A percentile compares a stretch with the other conserved stretches of the same genome.
Evolutionary conservation across 2,113 vertebrate species (phyloP).

Genomic region (Cavia aperea): DNA sequence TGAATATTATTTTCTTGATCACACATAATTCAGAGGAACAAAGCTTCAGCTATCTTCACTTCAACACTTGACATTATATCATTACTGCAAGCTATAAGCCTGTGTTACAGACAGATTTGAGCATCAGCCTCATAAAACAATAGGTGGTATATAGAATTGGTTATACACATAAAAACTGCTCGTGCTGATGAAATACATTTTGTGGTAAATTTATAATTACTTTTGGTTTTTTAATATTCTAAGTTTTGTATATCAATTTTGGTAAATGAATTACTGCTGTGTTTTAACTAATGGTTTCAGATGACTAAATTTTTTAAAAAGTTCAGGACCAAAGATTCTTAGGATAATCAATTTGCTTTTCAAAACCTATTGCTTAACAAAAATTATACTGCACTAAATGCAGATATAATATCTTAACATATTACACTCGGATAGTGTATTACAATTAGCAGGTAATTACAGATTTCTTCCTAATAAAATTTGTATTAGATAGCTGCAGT

Average conservation of each 20-base stretch:
- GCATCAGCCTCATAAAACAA: conserved; percentile 5
- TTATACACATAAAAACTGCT: conserved; percentile 18
- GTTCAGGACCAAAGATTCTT: background rate
- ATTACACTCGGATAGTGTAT: background rate
- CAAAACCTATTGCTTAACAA: background rate
- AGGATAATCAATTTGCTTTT: conserved; percentile 26
- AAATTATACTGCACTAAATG: background rate
- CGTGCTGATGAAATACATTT: conserved; percentile 18
- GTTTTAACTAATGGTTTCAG: conserved; percentile 22
- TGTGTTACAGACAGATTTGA: background rate
- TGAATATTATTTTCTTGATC: background rate
- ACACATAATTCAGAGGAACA: background rate
- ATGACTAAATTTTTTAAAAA: background rate
- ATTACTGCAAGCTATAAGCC: background rate
- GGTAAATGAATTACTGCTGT: conserved; percentile 33
- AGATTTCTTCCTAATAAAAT: conserved; percentile 12
- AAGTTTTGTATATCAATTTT: conserved; percentile 29
- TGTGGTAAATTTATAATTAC: conserved; percentile 33
- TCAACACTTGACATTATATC: conserved; percentile 25
- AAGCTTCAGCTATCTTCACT: conserved; percentile 14
- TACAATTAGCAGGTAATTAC: background rate
- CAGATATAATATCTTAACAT: conserved; percentile 14
- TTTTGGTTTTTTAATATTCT: conserved; percentile 34
- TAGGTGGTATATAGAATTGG: background rate
- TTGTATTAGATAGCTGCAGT: background rate